These are phyloP conservation scores for Altica lythri DNA, from an alignment of 2,888 invertebrate genomes.

Conservation along the genomic window DNA sequence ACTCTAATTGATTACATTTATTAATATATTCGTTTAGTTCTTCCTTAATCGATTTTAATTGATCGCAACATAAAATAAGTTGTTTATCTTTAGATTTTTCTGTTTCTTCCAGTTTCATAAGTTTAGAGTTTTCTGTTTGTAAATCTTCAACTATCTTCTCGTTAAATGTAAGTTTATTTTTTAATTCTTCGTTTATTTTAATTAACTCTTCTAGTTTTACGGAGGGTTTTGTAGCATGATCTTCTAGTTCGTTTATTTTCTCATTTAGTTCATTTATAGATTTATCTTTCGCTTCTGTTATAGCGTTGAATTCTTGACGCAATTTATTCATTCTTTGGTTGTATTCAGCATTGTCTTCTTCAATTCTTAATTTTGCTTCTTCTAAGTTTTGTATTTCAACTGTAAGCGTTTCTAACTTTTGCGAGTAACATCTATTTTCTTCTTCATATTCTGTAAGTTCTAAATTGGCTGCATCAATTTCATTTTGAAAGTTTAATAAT, in stretches of 20 bases:
- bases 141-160: background rate
- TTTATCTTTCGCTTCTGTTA: slow-evolving; percentile 20
- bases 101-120: slow-evolving; percentile 8
- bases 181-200: background rate
- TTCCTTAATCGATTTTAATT: slow-evolving; percentile 6
- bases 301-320: slow-evolving; percentile 13
- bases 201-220: background rate
- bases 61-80: background rate
- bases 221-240: background rate
- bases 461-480: slow-evolving; percentile 22
- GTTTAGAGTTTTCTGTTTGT: background rate
- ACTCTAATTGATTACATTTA: slow-evolving; percentile 7
- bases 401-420: slow-evolving; percentile 23
- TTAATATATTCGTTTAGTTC: background rate
- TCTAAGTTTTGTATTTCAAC: slow-evolving; percentile 18
- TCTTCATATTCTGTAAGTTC: slow-evolving; percentile 34
- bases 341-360: slow-evolving; percentile 20
- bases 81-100: slow-evolving; percentile 14
- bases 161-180: background rate
- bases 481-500: slow-evolving; percentile 15
- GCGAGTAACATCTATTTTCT: slow-evolving; percentile 29
- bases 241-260: slow-evolving; percentile 16
- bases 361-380: slow-evolving; percentile 21
- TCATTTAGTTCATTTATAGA: slow-evolving; percentile 20
- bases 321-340: slow-evolving; percentile 14